Conservation (phyloP, 92 coral and sea anemone species). For the Epizoanthus illoricatus region DNA sequence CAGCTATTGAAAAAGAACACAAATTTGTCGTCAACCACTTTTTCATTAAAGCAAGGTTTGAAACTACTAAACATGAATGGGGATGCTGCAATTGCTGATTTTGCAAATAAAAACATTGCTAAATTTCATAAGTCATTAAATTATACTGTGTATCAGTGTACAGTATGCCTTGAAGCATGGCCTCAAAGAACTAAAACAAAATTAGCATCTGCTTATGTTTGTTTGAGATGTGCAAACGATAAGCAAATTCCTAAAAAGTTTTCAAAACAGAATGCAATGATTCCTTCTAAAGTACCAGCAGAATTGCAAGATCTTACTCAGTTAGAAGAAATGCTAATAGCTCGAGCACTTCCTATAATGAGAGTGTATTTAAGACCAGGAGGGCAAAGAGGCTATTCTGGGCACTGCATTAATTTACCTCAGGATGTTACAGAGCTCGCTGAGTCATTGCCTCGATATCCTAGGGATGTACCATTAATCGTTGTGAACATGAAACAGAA, state of each 20-base stretch:
- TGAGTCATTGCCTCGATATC: constrained; percentile 39
- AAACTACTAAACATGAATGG: no score
- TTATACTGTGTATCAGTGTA: constrained; percentile 28
- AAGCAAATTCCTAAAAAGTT: constrained; percentile 37
- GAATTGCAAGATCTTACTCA: constrained; percentile 40
- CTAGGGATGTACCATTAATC: constrained; percentile 38
- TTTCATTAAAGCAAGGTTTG: no score
- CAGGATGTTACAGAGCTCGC: constrained; percentile 50
- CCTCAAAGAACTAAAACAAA: constrained; percentile 40
- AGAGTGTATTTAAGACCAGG: no score
- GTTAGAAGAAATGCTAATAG: neutral
- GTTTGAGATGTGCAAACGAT: constrained; percentile 38
- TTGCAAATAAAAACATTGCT: no score
- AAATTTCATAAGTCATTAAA: constrained; percentile 29
- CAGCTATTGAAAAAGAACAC: no score
- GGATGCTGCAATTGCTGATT: no score
- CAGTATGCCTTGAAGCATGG: constrained; percentile 44
- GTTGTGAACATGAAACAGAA: constrained; percentile 54
- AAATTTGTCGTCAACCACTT: no score
- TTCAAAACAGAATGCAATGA: constrained; percentile 30
- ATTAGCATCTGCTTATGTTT: constrained; percentile 15
- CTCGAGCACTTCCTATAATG: no score
- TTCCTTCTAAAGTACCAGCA: constrained; percentile 44
- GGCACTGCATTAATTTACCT: constrained; percentile 18
- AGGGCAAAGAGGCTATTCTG: no score